Evolutionary conservation across 2,888 invertebrate genomes (phyloP).

Genomic region (Nemotelus pantherinus): DNA sequence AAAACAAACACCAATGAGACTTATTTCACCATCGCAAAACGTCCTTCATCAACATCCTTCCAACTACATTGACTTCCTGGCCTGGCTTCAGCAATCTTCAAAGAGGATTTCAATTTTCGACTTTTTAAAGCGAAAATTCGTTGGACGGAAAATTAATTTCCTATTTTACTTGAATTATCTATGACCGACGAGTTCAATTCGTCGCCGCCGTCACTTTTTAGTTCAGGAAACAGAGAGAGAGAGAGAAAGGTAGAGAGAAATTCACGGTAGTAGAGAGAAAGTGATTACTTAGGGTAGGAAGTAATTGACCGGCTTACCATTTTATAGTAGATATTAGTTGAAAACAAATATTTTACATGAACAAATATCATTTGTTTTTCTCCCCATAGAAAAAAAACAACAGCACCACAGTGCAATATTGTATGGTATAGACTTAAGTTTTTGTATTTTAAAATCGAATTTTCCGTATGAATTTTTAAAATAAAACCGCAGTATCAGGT

Average conservation of each 20-base stretch:
- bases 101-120: constrained; percentile 47
- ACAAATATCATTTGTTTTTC: background rate
- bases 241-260: background rate
- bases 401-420: too few species aligned
- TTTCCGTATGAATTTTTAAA: constrained; percentile 34
- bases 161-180: constrained; percentile 51
- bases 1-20: too few species aligned
- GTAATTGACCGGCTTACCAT: too few species aligned
- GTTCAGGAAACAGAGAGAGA: too few species aligned
- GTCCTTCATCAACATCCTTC: too few species aligned
- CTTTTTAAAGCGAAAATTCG: constrained; percentile 46
- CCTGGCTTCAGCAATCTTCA: constrained; percentile 6
- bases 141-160: constrained; percentile 52
- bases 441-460: constrained; percentile 34
- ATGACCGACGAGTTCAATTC: constrained; percentile 48
- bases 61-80: too few species aligned
- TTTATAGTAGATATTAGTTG: too few species aligned
- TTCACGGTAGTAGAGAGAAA: background rate
- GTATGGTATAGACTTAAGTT: too few species aligned
- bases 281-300: background rate
- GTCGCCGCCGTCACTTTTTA: constrained; percentile 15
- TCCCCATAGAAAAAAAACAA: too few species aligned
- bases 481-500: background rate
- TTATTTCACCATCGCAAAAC: too few species aligned
- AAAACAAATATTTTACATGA: too few species aligned